Evolutionary conservation across 1,140 invertebrate species (phyloP).

Genomic region (Ceratina australensis): DNA sequence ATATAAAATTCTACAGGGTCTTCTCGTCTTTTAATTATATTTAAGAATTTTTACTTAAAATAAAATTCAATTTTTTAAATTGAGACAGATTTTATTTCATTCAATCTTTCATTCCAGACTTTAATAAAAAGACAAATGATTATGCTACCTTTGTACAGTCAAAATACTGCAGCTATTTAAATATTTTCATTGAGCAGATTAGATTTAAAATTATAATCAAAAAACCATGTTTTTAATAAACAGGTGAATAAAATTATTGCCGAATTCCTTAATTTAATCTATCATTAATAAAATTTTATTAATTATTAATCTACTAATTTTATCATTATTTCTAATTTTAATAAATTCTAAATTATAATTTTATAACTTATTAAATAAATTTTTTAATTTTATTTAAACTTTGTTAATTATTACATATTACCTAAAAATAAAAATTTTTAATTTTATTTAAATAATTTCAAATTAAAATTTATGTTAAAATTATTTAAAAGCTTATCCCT

Average conservation of each 20-base stretch:
- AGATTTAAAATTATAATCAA: slow-evolving; percentile 82
- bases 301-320: slow-evolving; percentile 79
- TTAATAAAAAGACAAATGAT: slow-evolving; percentile 85
- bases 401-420: slow-evolving; percentile 2
- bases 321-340: slow-evolving; percentile 77
- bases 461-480: not conserved
- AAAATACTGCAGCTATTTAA: slow-evolving; percentile 84
- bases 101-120: slow-evolving; percentile 82
- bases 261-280: slow-evolving; percentile 82
- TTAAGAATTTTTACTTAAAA: slow-evolving; percentile 84
- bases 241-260: slow-evolving; percentile 82
- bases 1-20: not conserved
- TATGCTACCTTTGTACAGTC: slow-evolving; percentile 87
- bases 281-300: slow-evolving; percentile 54
- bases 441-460: slow-evolving; percentile 29
- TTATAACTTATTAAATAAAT: slow-evolving; percentile 56
- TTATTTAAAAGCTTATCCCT: too few species aligned
- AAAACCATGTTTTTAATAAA: slow-evolving; percentile 89
- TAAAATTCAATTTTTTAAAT: slow-evolving; percentile 78
- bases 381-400: slow-evolving; percentile 30
- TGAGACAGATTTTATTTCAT: slow-evolving; percentile 71
- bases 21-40: slow-evolving; percentile 78
- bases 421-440: slow-evolving; percentile 28
- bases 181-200: slow-evolving; percentile 82
- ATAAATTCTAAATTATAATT: slow-evolving; percentile 13